Evolutionary conservation across 2,888 invertebrate species (phyloP).

Genomic region (Idaea dimidiata): DNA sequence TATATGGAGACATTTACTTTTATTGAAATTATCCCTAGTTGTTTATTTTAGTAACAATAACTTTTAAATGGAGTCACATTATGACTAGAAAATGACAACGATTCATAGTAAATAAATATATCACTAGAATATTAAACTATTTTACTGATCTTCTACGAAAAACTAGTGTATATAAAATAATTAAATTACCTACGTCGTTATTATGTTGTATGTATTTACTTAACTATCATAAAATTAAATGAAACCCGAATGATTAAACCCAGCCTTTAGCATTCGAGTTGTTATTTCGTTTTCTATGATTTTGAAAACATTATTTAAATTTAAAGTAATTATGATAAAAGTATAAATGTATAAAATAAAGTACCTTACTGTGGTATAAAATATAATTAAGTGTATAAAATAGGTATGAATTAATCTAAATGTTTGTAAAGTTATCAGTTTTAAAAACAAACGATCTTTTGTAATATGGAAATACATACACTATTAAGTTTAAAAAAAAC

Average conservation of each 20-base stretch:
- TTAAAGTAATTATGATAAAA: neutral
- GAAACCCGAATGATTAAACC: neutral
- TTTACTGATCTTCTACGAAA: neutral
- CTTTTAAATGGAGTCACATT: slow-evolving; percentile 22
- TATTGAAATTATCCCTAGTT: slow-evolving; percentile 12
- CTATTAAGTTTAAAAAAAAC: neutral
- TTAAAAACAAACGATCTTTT: neutral
- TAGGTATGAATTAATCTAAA: neutral
- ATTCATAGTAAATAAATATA: neutral
- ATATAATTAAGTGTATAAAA: too few relatives aligned
- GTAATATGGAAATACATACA: neutral
- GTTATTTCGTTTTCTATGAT: neutral
- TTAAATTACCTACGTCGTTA: neutral
- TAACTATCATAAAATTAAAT: neutral
- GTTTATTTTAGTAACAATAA: slow-evolving; percentile 21
- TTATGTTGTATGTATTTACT: neutral
- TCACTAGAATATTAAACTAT: neutral
- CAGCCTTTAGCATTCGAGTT: neutral
- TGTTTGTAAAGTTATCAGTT: neutral
- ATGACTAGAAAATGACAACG: neutral
- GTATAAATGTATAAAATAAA: neutral
- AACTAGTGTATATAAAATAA: neutral
- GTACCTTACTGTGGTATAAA: too few relatives aligned
- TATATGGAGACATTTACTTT: neutral
- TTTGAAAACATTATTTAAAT: neutral